Base-by-base conservation (phyloP, 2,888 invertebrate species). In the Coelinius sp. region DNA sequence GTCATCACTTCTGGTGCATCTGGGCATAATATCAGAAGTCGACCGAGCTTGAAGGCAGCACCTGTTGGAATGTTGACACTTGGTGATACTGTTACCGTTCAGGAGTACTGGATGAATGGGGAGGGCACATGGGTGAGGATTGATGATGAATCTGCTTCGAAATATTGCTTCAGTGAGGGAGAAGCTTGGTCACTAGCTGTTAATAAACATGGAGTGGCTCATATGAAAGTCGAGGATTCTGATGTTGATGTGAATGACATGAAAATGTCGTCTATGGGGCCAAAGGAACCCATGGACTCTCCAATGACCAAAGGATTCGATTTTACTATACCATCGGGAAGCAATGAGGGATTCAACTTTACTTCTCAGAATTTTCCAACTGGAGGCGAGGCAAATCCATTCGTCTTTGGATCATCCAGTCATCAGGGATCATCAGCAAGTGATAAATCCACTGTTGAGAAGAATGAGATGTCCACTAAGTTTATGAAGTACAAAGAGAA, bases 1-100 rank as follows among this genome's bases (percentile, higher is more conserved):
- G 93, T 94, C 14, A 91, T 93, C 5, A 93, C 93, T 82, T 94
- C 94, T 85, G 94, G 94, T 0, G 92, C 93, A 35, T 93, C 93
- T 20, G 94, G 94, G 0, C 94, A 94, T 85, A 94, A 94, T 83
- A 92, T 94, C 56, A 89, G 94, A 59, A 91, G 91, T 74, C 88
- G 90, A 73, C 93, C 94, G 4, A 92, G 90, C 80, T 87, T 94
- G 64, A 92, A 92, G 84, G 92, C 93, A 1, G 90, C 92, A 2
- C 91, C 93, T 10, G 91, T 94, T 38, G 94, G 94, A 27, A 92
- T 92, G 90, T 87, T 94, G 24, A 91, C 91, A 1, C 88, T 93
- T 74, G 93, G 93, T 24, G 92, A 93, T 83, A 88, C 90, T 67
- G 89, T 94, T 70, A 90, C 90, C 49, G 91, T 92, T 56, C 89